A percentile compares a stretch with the other conserved stretches of the same genome.
Evolutionary conservation across 2,888 invertebrate species (phyloP).

Genomic region (Aromia moschata): DNA sequence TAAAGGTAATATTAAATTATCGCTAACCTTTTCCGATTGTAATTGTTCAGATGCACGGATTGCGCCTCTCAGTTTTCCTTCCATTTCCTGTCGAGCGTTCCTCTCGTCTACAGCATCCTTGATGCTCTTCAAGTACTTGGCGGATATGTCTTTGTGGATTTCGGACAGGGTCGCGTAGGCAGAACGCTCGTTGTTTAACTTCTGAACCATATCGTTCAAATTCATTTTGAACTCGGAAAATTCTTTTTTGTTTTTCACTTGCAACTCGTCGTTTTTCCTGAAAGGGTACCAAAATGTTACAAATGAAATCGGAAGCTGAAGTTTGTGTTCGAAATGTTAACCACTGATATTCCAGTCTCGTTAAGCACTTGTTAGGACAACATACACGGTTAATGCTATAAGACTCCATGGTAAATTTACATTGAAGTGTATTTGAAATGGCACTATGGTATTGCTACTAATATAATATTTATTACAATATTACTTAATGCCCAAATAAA

Average conservation of each 20-base stretch:
- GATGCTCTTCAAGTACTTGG: constrained; percentile 49
- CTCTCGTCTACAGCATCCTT: constrained; percentile 51
- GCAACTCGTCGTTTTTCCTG: constrained; percentile 39
- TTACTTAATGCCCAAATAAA: too few species aligned
- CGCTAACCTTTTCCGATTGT: constrained; percentile 41
- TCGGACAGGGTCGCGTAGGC: constrained; percentile 44
- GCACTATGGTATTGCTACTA: too few species aligned
- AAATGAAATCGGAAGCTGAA: too few species aligned
- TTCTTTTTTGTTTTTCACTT: constrained; percentile 39
- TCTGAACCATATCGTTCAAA: constrained; percentile 37
- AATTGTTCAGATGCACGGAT: constrained; percentile 29
- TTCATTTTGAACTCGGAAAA: constrained; percentile 37
- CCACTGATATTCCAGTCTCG: too few species aligned
- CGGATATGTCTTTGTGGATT: constrained; percentile 51
- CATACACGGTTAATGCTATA: too few species aligned
- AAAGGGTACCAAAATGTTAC: too few species aligned
- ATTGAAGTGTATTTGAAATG: too few species aligned
- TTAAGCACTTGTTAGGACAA: too few species aligned
- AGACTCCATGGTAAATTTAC: too few species aligned
- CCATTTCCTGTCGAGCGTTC: constrained; percentile 42
- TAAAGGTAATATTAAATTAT: too few species aligned
- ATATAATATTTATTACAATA: too few species aligned
- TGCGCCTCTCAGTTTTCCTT: constrained; percentile 32
- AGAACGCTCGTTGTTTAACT: constrained; percentile 42
- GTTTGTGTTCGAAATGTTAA: too few species aligned